A percentile compares a stretch with the other conserved stretches of the same genome.
Conservation (phyloP, 2,113 vertebrate species). For the Drymodes brunneopygia region DNA sequence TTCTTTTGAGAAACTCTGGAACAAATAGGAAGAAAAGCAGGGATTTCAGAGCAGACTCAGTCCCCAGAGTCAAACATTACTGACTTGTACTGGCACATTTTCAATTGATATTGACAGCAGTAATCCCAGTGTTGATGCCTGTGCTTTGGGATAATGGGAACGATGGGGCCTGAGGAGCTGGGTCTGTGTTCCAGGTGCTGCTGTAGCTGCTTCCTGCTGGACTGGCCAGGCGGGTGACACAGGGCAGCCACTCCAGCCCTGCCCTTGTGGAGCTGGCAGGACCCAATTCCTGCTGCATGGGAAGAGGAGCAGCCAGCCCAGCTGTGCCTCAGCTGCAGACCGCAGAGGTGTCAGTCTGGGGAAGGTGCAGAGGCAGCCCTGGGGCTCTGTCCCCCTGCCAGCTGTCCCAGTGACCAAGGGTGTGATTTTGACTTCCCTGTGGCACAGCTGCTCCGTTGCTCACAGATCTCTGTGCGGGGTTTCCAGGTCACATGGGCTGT, state of each 20-base stretch:
- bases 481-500: not conserved
- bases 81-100: not conserved
- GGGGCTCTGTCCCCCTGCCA: not conserved
- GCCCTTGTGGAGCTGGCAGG: not conserved
- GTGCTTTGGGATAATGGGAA: not conserved
- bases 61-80: not conserved
- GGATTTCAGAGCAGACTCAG: not conserved
- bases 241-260: not conserved
- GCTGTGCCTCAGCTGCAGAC: not conserved
- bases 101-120: not conserved
- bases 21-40: not conserved
- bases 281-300: not conserved
- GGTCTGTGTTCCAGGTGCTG: not conserved
- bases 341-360: not conserved
- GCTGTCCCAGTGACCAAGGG: not conserved
- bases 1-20: not conserved
- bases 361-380: not conserved
- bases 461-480: not conserved
- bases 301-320: no score
- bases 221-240: not conserved
- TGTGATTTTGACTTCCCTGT: conserved; percentile 14
- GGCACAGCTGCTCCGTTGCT: not conserved
- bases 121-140: not conserved
- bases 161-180: not conserved
- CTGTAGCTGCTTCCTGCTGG: not conserved